Evolutionary conservation across 2,113 vertebrate genomes (phyloP).

Genomic region (Geococcyx californianus): DNA sequence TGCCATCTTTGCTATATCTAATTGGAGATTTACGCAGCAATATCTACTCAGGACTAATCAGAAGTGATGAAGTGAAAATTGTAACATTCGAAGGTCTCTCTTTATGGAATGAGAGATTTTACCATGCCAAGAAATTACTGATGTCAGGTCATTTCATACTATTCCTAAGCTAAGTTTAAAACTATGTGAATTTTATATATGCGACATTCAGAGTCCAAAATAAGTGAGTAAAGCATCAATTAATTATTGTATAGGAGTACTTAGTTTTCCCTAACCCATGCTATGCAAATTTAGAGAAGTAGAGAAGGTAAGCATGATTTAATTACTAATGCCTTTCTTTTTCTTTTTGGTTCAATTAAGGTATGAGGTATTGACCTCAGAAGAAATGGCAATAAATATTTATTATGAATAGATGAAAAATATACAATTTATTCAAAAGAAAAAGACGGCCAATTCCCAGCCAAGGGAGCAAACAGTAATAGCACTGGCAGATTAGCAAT

Average conservation of each 20-base stretch:
- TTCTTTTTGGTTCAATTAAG: background rate
- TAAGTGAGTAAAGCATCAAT: background rate
- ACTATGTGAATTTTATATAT: background rate
- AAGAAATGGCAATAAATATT: background rate
- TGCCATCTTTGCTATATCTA: background rate
- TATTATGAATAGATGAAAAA: background rate
- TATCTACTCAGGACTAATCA: background rate
- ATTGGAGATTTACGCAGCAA: background rate
- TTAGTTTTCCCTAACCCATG: background rate
- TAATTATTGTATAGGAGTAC: background rate
- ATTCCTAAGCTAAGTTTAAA: background rate
- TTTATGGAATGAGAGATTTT: background rate
- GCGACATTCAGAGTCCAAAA: background rate
- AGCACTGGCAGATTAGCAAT: background rate
- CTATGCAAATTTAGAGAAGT: background rate
- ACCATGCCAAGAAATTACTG: background rate
- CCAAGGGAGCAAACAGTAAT: background rate
- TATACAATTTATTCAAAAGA: background rate
- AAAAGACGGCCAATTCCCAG: background rate
- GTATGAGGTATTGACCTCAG: background rate
- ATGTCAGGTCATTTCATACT: background rate
- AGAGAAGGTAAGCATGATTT: background rate
- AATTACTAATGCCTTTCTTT: background rate
- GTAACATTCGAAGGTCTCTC: background rate
- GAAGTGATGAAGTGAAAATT: background rate